These are phyloP conservation scores for Ennomos erosarius DNA, from an alignment of 2,888 invertebrate genomes.

Conservation along the genomic window DNA sequence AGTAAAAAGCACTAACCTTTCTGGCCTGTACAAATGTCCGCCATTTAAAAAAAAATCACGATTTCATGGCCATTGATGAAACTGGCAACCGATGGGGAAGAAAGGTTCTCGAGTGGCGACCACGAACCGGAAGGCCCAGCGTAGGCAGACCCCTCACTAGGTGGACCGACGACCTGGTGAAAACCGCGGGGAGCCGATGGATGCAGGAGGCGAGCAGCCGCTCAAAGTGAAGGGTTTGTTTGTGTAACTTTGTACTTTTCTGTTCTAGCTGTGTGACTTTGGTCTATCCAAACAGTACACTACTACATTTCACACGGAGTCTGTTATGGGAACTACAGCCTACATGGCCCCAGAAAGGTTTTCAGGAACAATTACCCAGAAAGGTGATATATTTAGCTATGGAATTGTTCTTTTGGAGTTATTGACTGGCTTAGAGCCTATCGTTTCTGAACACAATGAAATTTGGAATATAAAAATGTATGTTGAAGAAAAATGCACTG, in stretches of 20 bases:
- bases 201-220: too few relatives aligned
- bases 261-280: slow-evolving; percentile 89
- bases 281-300: slow-evolving; percentile 87
- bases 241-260: slow-evolving; percentile 14
- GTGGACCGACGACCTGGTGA: too few relatives aligned
- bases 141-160: too few relatives aligned
- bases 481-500: slow-evolving; percentile 80
- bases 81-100: too few relatives aligned
- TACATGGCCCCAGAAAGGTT: slow-evolving; percentile 92
- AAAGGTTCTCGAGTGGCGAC: too few relatives aligned
- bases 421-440: slow-evolving; percentile 88
- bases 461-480: slow-evolving; percentile 70
- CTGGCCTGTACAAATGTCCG: too few relatives aligned
- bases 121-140: too few relatives aligned
- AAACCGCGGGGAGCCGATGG: too few relatives aligned
- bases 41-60: too few relatives aligned
- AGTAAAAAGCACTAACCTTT: too few relatives aligned
- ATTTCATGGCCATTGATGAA: too few relatives aligned
- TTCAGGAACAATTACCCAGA: slow-evolving; percentile 88
- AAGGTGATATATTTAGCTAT: slow-evolving; percentile 91
- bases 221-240: too few relatives aligned
- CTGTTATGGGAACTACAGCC: slow-evolving; percentile 88
- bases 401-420: slow-evolving; percentile 91
- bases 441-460: slow-evolving; percentile 82
- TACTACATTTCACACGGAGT: slow-evolving; percentile 77